Conservation (phyloP, 2,113 vertebrate genomes). For the Illadopsis cleaveri region DNA sequence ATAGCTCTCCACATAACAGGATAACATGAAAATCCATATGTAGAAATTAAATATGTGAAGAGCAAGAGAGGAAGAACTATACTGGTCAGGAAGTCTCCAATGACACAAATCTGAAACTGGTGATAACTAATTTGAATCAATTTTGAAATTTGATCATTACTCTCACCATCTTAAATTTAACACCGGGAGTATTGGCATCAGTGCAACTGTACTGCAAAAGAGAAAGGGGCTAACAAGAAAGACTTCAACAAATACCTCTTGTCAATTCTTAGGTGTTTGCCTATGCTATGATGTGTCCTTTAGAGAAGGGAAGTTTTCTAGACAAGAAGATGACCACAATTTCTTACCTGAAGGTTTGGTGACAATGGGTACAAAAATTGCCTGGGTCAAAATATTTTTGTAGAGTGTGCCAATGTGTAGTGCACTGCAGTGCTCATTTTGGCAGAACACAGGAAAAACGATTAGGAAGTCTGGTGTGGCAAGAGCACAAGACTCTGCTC, state of each 20-base stretch:
- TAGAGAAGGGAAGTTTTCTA: not conserved
- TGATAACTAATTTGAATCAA: not conserved
- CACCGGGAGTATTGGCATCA: not conserved
- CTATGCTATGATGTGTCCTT: not conserved
- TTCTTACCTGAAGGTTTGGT: not conserved
- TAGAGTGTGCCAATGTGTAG: fast-evolving
- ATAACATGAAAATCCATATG: not conserved
- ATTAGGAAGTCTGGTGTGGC: not conserved
- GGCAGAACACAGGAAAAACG: not conserved
- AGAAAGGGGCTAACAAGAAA: not conserved
- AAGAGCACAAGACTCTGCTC: not conserved
- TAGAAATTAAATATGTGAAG: not conserved
- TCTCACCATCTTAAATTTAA: not conserved
- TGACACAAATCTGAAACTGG: not conserved
- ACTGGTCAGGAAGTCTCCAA: fast-evolving
- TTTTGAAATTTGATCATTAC: not conserved
- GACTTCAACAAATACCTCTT: not conserved
- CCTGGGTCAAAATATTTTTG: not conserved
- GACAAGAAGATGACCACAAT: not conserved
- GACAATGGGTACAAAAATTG: not conserved
- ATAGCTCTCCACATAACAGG: not conserved
- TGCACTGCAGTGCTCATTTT: not conserved
- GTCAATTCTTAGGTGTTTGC: not conserved
- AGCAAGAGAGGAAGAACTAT: not conserved
- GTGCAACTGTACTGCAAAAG: not conserved